phyloP scores from a whole-genome alignment of 1,140 invertebrate genomes.

The Tigriopus japonicus region DNA sequence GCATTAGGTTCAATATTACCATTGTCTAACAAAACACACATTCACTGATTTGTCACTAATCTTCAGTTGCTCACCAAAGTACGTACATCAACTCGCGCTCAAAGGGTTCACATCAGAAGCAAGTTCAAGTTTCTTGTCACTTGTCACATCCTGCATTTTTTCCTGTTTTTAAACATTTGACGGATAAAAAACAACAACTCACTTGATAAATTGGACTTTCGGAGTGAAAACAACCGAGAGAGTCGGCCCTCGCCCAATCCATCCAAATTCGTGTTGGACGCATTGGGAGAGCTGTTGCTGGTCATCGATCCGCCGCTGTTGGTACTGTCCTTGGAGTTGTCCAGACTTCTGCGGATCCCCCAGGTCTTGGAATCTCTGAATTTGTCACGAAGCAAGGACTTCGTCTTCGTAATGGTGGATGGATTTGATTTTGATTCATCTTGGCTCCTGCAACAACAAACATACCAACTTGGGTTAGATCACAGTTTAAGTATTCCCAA shows the following conservation, averaged over 20 bases:
- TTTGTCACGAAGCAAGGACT: not conserved
- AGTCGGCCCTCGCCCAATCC: not conserved
- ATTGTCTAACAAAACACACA: too few relatives aligned
- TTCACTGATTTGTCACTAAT: too few relatives aligned
- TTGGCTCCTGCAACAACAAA: not conserved
- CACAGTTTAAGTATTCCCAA: too few relatives aligned
- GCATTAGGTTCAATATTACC: too few relatives aligned
- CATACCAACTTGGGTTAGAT: too few relatives aligned
- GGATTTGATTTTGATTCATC: not conserved
- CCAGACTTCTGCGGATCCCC: not conserved
- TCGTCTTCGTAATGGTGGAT: not conserved
- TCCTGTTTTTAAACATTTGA: too few relatives aligned
- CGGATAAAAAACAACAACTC: too few relatives aligned
- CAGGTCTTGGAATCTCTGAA: not conserved
- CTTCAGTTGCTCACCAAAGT: too few relatives aligned
- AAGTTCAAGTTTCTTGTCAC: too few relatives aligned
- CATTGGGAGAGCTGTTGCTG: not conserved
- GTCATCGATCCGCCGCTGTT: not conserved
- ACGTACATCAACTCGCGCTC: too few relatives aligned
- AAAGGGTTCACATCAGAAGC: too few relatives aligned
- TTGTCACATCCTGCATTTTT: too few relatives aligned
- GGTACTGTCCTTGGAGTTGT: not conserved
- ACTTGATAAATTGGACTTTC: not conserved
- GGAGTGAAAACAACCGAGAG: not conserved
- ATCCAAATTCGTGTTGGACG: not conserved